A percentile compares a stretch with the other conserved stretches of the same genome.
Conservation (phyloP, 2,113 vertebrate genomes). For the Machaerirhynchus nigripectus region DNA sequence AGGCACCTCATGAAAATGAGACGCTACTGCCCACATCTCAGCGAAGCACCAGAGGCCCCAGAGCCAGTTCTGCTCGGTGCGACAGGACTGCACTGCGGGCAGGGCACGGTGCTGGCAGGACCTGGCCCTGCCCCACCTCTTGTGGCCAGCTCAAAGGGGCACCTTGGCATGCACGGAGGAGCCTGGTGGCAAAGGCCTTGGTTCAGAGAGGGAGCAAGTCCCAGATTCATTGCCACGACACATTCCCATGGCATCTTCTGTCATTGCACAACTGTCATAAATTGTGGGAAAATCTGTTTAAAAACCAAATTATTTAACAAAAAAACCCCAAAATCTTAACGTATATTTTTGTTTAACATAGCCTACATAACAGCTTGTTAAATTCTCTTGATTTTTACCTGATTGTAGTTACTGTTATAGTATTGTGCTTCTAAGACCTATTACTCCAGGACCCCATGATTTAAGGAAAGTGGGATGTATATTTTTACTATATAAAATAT, state of each 20-base stretch:
- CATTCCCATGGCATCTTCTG: background rate
- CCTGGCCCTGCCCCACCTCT: background rate
- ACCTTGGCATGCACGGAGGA: background rate
- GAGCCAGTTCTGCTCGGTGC: background rate
- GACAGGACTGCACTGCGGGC: accelerated
- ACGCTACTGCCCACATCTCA: accelerated
- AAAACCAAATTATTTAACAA: background rate
- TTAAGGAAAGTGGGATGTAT: background rate
- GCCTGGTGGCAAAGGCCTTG: background rate
- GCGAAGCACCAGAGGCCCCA: background rate
- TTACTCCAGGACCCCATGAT: background rate
- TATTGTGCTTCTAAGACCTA: background rate
- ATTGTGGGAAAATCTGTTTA: background rate
- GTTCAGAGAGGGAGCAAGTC: background rate
- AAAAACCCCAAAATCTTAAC: background rate
- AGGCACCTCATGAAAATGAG: background rate
- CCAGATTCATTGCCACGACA: accelerated
- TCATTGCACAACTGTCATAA: background rate
- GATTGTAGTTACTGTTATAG: background rate
- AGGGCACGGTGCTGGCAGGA: accelerated
- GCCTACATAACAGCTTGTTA: background rate
- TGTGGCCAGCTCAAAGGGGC: background rate
- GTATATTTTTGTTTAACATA: background rate
- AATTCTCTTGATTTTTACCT: background rate
- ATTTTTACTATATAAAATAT: background rate